These are phyloP conservation scores for Coptodon bakossiorum DNA, from an alignment of 2,113 vertebrate species.

Conservation along the genomic window DNA sequence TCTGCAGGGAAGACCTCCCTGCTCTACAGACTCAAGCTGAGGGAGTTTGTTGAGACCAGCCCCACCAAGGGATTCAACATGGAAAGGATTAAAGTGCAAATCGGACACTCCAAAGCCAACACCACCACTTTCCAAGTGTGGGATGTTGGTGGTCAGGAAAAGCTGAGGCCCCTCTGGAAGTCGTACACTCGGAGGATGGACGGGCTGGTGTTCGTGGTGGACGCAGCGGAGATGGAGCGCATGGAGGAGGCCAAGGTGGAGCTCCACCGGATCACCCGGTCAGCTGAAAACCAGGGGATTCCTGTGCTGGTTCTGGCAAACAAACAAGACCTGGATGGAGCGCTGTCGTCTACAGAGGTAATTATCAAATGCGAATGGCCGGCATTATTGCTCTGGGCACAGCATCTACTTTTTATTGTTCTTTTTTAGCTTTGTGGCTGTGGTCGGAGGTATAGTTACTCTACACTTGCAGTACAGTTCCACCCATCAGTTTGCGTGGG, in stretches of 20 bases:
- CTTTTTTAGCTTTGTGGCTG: background rate
- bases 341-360: constrained; percentile 64
- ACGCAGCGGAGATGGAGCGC: constrained; percentile 69
- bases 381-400: background rate
- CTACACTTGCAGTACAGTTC: background rate
- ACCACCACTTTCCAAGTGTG: constrained; percentile 76
- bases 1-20: constrained; percentile 78
- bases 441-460: background rate
- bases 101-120: constrained; percentile 64
- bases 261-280: constrained; percentile 70
- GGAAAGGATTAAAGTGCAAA: constrained; percentile 73
- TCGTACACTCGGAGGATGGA: constrained; percentile 79
- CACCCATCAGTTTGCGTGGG: background rate
- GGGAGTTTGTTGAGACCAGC: constrained; percentile 76
- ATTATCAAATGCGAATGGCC: background rate
- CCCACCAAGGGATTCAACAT: constrained; percentile 83
- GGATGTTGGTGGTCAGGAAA: constrained; percentile 82
- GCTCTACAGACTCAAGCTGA: constrained; percentile 78
- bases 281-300: constrained; percentile 74
- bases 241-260: constrained; percentile 82
- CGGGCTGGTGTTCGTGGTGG: constrained; percentile 81
- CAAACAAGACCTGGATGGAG: constrained; percentile 74
- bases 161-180: constrained; percentile 80
- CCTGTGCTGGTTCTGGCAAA: constrained; percentile 77
- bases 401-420: background rate